phyloP scores from a whole-genome alignment of 1,140 invertebrate genomes.

The Stenopsyche tienmushanensis region DNA sequence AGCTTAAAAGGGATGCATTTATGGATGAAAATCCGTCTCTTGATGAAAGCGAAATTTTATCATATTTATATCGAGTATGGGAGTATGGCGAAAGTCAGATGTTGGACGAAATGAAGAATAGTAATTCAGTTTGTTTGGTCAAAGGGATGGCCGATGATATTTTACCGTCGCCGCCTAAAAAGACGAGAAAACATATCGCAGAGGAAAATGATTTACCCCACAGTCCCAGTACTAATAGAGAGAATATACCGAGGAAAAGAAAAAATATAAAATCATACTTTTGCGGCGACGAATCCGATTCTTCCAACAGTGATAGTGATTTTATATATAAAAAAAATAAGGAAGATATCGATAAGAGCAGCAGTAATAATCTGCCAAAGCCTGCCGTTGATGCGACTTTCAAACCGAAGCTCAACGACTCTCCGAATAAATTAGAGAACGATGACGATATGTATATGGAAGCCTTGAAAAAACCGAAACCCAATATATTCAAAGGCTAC shows the following conservation, averaged over 20 bases:
- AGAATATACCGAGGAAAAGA: slow-evolving; percentile 26
- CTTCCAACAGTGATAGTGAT: slow-evolving; percentile 32
- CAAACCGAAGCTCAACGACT: neutral
- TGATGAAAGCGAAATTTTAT: slow-evolving; percentile 52
- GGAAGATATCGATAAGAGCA: neutral
- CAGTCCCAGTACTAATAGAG: slow-evolving; percentile 24
- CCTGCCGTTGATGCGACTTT: neutral
- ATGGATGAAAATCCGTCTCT: slow-evolving; percentile 57
- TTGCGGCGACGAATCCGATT: slow-evolving; percentile 34
- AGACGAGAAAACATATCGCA: slow-evolving; percentile 9
- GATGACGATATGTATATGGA: slow-evolving; percentile 37
- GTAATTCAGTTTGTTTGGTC: slow-evolving; percentile 29
- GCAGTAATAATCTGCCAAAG: neutral
- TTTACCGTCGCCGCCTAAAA: slow-evolving; percentile 22
- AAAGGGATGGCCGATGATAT: slow-evolving; percentile 36
- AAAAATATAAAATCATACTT: slow-evolving; percentile 35
- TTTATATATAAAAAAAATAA: neutral
- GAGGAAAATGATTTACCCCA: slow-evolving; percentile 5
- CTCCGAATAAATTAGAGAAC: slow-evolving; percentile 3
- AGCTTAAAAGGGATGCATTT: slow-evolving; percentile 53
- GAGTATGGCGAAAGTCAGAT: slow-evolving; percentile 50
- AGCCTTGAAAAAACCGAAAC: slow-evolving; percentile 47
- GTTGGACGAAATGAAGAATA: slow-evolving; percentile 44
- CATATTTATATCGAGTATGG: slow-evolving; percentile 58
- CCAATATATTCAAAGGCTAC: slow-evolving; percentile 63